Base-by-base conservation (phyloP, 2,113 vertebrate species). In the Ancistrus triradiatus region DNA sequence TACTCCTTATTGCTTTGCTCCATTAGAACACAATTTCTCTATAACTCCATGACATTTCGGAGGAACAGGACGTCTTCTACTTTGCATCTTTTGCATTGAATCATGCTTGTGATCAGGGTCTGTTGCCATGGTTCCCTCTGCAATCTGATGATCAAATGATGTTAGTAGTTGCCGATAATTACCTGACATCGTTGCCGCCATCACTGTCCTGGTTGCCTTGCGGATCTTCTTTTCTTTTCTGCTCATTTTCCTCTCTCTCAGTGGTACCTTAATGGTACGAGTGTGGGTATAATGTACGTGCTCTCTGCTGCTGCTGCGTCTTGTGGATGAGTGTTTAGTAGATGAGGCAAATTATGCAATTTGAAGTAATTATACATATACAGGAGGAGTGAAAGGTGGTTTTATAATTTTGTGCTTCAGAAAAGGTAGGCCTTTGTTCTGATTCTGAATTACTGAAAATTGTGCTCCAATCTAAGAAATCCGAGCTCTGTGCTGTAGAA, bases 51-150 rank as follows among this genome's bases (percentile, higher is more conserved):
- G 3, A 11, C 3, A 37, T 37, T 15, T 13, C 4, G 15, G n/a
- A 21, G 6, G 6, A 50, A 3, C 8, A 42, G 21, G 43, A 21
- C 35, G 24, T 33, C 13, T 59, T 2, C 10, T 14, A 6, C 21
- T 37, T 37, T 31, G 27, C 21, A 48, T 47, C 33, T 35, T 17
- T 33, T 13, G 17, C 47, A 28, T 31, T 18, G 18, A 50, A 37
- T 46, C 15, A 35, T 53, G 28, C 35, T 35, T 31, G 38, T 7
- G 14, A 6, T 19, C 22, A 7, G 10, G 21, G 22, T 35, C 15
- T 37, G 63, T 72, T 52, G 43, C 69, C 38, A 66, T 61, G 57
- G 69, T 66, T 62, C 15, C 58, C 37, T 58, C 44, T 2, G 31
- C 48, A 47, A 43, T 65, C 47, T 60, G n/a, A 46, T 31, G 22